Conservation (phyloP, 2,797 vertebrate genomes). For the Pipistrellus kuhlii region DNA sequence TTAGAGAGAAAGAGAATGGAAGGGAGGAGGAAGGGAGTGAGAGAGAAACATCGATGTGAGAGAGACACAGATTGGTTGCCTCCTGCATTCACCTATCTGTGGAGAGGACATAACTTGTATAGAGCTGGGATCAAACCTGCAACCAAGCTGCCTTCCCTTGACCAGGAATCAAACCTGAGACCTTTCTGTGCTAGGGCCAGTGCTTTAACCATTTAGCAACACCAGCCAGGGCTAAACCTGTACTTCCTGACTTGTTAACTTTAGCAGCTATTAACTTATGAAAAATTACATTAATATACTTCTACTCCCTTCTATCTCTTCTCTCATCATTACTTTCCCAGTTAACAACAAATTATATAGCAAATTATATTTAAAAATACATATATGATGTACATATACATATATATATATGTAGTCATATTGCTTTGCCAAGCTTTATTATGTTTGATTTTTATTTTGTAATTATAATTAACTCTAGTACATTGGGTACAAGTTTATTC, state of each 20-base stretch:
- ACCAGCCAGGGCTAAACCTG: background rate
- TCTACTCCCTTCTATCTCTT: background rate
- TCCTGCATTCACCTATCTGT: too few relatives aligned
- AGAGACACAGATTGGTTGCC: too few relatives aligned
- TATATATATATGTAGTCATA: background rate
- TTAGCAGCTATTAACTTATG: background rate
- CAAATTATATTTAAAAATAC: background rate
- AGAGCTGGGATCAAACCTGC: too few relatives aligned
- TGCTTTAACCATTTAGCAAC: too few relatives aligned
- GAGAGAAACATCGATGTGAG: too few relatives aligned
- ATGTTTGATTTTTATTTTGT: background rate
- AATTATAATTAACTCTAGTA: background rate
- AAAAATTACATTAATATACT: slow-evolving; percentile 32
- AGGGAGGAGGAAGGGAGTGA: too few relatives aligned
- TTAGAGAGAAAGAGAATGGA: background rate
- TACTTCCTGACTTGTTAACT: slow-evolving; percentile 4
- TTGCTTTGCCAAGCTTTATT: slow-evolving; percentile 43
- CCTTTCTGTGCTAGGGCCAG: too few relatives aligned
- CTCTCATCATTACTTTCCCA: background rate
- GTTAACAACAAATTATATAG: slow-evolving; percentile 20
- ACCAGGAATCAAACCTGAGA: too few relatives aligned
- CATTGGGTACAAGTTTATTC: slow-evolving; percentile 24
- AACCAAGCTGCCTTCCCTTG: too few relatives aligned
- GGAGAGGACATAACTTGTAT: too few relatives aligned
- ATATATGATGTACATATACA: background rate